Base-by-base conservation (phyloP, 2,113 vertebrate species). In the Noctilio leporinus region DNA sequence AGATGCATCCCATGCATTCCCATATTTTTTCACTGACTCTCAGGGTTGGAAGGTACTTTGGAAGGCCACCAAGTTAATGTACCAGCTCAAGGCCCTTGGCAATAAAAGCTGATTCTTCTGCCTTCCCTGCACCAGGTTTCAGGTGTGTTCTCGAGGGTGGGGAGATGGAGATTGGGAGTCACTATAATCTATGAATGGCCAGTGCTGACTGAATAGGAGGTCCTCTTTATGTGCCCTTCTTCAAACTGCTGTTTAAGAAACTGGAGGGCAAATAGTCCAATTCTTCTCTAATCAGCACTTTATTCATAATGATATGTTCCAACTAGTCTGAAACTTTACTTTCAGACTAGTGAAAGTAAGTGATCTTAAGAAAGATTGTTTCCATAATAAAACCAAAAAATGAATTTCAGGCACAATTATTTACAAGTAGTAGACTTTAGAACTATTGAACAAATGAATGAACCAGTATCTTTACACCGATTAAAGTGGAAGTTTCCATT, bases 361-460 rank as follows among this genome's bases (percentile, higher is more conserved):
- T 89, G 40, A 45, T 85, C 45, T 84, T 87, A 62, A 86, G 57
- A 95, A 92, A 95, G 30, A 88, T 55, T 35, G 4, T 16, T 93
- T 89, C 17, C 7, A 51, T 70, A 91, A 67, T 47, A 51, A 93
- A 95, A 93, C n/a, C 53, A 62, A 62, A 89, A 84, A 62, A 70
- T 22, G 55, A 96, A 78, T 84, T 24, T 87, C 22, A 81, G 75
- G 15, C 69, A 86, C 26, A 93, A 70, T 65, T 91, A 82, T 17
- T 47, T 88, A 53, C 20, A 77, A 72, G 40, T 62, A 93, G 22
- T 20, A 57, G 67, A 78, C 20, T 28, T 86, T 70, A n/a, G 38
- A 65, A 9, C 7, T 33, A 4, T 65, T 83, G n/a, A 73, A 91
- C 11, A 30, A 78, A 73, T 53, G 33, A 93, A 92, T 55, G 35